Evolutionary conservation across 2,113 vertebrate species (phyloP).

Genomic region (Chlorocebus sabaeus): DNA sequence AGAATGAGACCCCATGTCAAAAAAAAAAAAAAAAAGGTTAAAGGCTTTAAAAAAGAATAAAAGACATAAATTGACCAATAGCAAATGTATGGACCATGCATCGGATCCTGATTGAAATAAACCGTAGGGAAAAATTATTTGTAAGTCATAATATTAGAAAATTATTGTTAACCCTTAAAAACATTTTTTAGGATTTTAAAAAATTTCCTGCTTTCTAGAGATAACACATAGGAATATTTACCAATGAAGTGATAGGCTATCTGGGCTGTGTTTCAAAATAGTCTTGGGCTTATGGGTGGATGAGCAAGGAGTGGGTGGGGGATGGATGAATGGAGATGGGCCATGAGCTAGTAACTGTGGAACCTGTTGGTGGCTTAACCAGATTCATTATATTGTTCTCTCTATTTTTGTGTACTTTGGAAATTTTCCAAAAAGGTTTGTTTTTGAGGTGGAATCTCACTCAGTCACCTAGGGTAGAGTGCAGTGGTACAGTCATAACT

Average conservation of each 20-base stretch:
- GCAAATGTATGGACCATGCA: not conserved
- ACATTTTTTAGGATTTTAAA: not conserved
- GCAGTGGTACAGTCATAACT: too few species aligned
- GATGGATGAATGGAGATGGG: not conserved
- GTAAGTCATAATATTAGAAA: not conserved
- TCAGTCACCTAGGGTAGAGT: too few species aligned
- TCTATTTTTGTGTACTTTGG: not conserved
- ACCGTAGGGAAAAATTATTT: not conserved
- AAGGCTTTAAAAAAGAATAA: not conserved
- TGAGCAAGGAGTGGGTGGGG: not conserved
- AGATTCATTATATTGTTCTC: not conserved
- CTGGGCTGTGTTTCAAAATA: not conserved
- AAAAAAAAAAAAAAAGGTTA: not conserved
- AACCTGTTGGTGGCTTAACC: not conserved
- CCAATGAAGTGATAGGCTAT: not conserved
- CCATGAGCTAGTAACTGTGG: not conserved
- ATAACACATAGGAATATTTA: not conserved
- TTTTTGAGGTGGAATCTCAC: too few species aligned
- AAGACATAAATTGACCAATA: not conserved
- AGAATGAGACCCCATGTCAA: too few species aligned
- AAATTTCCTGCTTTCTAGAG: not conserved
- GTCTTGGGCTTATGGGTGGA: not conserved
- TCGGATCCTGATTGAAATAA: not conserved
- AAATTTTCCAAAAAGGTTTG: not conserved
- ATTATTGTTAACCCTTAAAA: not conserved